Conservation (phyloP, 2,113 vertebrate species). For the Sylvilagus bachmani region DNA sequence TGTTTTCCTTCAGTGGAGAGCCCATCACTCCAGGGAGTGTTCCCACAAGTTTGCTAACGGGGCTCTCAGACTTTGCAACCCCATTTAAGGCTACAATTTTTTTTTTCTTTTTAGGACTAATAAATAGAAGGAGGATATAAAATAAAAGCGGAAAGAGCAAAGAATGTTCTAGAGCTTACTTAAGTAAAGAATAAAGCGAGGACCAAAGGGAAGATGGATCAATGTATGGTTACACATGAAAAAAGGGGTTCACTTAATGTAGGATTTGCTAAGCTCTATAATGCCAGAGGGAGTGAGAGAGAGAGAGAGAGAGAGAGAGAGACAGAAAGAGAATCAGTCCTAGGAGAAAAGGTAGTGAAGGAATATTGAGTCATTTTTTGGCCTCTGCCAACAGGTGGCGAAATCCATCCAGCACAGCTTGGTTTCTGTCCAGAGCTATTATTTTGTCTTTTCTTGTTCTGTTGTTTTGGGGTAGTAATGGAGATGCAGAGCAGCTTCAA, state of each 20-base stretch:
- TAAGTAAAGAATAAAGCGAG: slow-evolving; percentile 17
- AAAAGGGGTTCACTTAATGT: background rate
- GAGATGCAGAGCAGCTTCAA: background rate
- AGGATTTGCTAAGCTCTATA: slow-evolving; percentile 36
- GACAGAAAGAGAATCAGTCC: background rate
- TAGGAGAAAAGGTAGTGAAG: background rate
- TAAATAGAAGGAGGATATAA: background rate
- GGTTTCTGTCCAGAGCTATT: background rate
- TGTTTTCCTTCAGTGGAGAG: background rate
- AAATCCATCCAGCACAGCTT: slow-evolving; percentile 20
- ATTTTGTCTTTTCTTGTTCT: background rate
- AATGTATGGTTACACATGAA: background rate
- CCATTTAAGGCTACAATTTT: slow-evolving; percentile 39
- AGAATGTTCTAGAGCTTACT: background rate
- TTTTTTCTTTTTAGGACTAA: background rate
- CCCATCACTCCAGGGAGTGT: background rate
- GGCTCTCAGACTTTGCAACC: background rate
- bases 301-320: background rate
- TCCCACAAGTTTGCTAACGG: slow-evolving; percentile 37
- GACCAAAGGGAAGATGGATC: slow-evolving; percentile 44
- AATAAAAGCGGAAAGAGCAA: background rate
- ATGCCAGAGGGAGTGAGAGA: too few relatives aligned
- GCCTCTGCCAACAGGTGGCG: background rate
- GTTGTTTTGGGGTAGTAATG: background rate
- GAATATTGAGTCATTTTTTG: background rate